Conservation (phyloP, 2,113 vertebrate species). For the Candoia aspera region DNA sequence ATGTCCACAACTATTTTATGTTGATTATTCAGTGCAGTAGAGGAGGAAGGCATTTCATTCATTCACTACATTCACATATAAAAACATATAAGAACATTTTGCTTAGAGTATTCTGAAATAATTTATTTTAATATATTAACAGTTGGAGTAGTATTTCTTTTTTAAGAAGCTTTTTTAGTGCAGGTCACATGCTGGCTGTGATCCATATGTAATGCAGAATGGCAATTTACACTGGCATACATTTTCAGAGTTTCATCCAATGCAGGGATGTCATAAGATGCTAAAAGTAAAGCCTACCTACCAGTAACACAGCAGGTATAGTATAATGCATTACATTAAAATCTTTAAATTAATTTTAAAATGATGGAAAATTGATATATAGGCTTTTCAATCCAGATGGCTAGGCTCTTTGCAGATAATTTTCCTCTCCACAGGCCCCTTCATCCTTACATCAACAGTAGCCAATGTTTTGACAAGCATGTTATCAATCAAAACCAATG, state of each 20-base stretch:
- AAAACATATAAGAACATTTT: background rate
- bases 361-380: background rate
- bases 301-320: background rate
- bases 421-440: background rate
- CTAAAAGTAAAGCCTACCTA: background rate
- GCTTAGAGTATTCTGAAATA: background rate
- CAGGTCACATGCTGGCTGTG: background rate
- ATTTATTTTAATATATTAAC: conserved; percentile 30
- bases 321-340: background rate
- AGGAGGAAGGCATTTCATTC: background rate
- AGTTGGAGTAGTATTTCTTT: conserved; percentile 26
- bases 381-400: background rate
- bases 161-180: conserved; percentile 12
- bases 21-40: background rate
- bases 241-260: conserved; percentile 19
- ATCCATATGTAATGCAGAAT: conserved; percentile 14
- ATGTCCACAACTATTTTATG: background rate
- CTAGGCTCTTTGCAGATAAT: background rate
- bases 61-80: background rate
- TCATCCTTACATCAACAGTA: background rate
- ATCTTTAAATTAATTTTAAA: background rate
- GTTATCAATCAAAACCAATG: background rate
- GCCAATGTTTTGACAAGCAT: background rate
- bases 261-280: conserved; percentile 5
- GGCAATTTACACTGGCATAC: conserved; percentile 22